These are phyloP conservation scores for Sebastes aleutianus DNA, from an alignment of 2,797 vertebrate genomes.

Conservation along the genomic window DNA sequence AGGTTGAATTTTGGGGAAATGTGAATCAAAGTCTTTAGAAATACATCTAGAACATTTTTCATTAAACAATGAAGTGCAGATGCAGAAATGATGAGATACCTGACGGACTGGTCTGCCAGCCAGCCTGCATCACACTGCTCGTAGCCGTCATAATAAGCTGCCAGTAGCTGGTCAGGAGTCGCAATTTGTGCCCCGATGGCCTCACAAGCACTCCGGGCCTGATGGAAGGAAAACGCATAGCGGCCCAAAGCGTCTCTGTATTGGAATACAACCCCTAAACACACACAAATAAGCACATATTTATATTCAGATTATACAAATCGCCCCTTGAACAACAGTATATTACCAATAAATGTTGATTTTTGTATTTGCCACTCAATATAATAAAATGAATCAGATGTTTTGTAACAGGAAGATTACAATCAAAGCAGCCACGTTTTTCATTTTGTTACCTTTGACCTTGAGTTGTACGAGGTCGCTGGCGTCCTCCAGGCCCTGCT, in stretches of 20 bases:
- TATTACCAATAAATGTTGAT: background rate
- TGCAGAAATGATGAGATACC: conserved; percentile 72
- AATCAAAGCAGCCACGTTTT: background rate
- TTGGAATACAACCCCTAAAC: conserved; percentile 95
- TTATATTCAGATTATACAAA: background rate
- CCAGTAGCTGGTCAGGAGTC: conserved; percentile 90
- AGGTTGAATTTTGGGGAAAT: background rate
- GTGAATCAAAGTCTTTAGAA: background rate
- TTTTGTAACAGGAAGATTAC: background rate
- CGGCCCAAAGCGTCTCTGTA: conserved; percentile 90
- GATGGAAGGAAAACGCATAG: conserved; percentile 88
- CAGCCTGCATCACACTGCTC: conserved; percentile 97
- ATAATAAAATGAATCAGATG: background rate
- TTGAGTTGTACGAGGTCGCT: conserved; percentile 86
- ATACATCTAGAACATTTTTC: background rate
- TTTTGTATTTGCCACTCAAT: background rate
- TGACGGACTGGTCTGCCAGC: conserved; percentile 94
- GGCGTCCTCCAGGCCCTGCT: conserved; percentile 93
- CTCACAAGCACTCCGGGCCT: conserved; percentile 87
- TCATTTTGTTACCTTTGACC: conserved; percentile 89
- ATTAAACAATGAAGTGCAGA: background rate
- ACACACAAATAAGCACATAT: conserved; percentile 15
- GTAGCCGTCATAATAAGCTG: conserved; percentile 90
- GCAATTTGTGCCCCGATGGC: conserved; percentile 89
- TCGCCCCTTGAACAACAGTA: background rate